A percentile compares a stretch with the other conserved stretches of the same genome.
phyloP scores from a whole-genome alignment of 1,140 invertebrate species.

The Cyphomyrmex costatus region DNA sequence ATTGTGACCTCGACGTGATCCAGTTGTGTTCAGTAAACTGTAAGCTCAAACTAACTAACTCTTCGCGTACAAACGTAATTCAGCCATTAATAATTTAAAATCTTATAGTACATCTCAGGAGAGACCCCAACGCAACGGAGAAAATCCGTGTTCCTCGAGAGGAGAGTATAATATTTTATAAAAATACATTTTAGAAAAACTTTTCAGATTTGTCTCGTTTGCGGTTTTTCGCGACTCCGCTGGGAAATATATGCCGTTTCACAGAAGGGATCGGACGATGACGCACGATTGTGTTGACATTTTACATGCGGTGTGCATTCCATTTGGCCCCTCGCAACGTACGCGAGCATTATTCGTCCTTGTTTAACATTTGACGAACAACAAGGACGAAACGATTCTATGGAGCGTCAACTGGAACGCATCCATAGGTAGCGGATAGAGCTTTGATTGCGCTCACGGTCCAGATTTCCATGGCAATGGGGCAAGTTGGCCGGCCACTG shows the following conservation, averaged over 20 bases:
- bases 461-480: constrained; percentile 39
- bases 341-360: no score
- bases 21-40: neutral
- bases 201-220: neutral
- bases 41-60: neutral
- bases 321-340: no score
- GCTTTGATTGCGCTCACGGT: constrained; percentile 27
- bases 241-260: constrained; percentile 12
- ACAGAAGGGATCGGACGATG: neutral
- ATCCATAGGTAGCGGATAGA: neutral
- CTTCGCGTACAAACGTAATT: neutral
- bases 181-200: neutral
- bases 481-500: constrained; percentile 26
- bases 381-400: no score
- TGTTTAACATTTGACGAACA: no score
- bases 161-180: neutral
- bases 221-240: neutral
- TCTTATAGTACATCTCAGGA: neutral
- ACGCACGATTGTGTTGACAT: neutral
- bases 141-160: neutral
- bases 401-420: no score
- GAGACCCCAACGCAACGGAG: neutral
- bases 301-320: no score
- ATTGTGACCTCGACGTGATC: neutral
- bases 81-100: neutral